A percentile compares a stretch with the other conserved stretches of the same genome.
Conservation (phyloP, 2,888 invertebrate species). For the Pecten maximus region DNA sequence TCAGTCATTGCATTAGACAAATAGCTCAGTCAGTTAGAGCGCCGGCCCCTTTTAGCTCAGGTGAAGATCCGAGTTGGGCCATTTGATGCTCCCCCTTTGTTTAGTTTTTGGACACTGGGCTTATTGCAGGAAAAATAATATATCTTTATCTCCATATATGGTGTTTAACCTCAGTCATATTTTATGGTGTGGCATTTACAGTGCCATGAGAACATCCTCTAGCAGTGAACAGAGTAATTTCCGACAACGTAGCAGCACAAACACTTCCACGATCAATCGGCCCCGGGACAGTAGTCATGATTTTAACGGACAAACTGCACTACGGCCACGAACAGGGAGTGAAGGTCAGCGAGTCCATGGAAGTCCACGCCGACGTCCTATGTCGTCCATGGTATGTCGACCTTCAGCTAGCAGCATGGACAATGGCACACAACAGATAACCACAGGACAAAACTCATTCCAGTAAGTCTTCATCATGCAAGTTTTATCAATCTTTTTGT, state of each 20-base stretch:
- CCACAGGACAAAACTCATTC: not conserved
- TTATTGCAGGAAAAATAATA: no score
- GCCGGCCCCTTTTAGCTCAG: no score
- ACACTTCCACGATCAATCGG: slow-evolving; percentile 47
- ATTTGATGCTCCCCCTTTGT: no score
- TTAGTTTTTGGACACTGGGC: no score
- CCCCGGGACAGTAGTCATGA: slow-evolving; percentile 43
- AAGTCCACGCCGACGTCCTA: not conserved
- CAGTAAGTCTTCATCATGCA: not conserved
- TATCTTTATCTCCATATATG: no score
- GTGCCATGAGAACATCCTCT: slow-evolving; percentile 63
- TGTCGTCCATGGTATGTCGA: not conserved
- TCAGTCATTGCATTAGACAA: no score
- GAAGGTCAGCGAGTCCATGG: slow-evolving; percentile 71
- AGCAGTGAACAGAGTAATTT: slow-evolving; percentile 53
- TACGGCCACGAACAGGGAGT: slow-evolving; percentile 61
- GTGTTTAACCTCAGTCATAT: no score
- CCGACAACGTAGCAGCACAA: slow-evolving; percentile 63
- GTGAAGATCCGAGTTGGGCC: no score
- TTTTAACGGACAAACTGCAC: slow-evolving; percentile 50
- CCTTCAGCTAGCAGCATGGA: not conserved
- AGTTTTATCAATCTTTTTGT: no score
- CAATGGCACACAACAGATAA: not conserved
- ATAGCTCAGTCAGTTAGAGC: no score
- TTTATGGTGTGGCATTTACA: slow-evolving; percentile 45